Evolutionary conservation across 2,797 vertebrate species (phyloP).

Genomic region (Sternotherus odoratus): DNA sequence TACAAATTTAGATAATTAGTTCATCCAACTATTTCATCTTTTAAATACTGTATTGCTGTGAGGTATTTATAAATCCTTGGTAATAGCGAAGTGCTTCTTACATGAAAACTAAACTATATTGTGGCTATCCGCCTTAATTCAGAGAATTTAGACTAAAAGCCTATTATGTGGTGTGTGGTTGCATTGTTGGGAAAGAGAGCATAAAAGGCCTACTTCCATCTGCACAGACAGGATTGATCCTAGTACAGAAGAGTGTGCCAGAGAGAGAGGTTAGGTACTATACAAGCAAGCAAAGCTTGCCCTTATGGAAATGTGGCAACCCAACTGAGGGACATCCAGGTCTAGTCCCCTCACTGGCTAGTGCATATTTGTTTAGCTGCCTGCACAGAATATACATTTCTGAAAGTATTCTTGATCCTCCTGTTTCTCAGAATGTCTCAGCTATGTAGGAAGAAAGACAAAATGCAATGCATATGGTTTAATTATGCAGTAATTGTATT

Average conservation of each 20-base stretch:
- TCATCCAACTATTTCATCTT: background rate
- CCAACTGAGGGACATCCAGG: background rate
- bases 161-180: background rate
- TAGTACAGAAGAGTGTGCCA: background rate
- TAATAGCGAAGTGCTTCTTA: background rate
- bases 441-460: too few species aligned
- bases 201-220: background rate
- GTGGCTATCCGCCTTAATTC: background rate
- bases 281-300: background rate
- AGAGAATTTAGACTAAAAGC: background rate
- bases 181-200: background rate
- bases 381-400: background rate
- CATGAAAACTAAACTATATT: background rate
- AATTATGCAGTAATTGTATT: too few species aligned
- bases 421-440: background rate
- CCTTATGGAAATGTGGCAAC: fast-evolving
- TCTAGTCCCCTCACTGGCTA: background rate
- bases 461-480: too few species aligned
- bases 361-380: background rate
- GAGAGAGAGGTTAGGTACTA: background rate
- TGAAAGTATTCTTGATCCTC: background rate
- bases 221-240: background rate
- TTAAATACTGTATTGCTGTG: background rate
- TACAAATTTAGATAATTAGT: background rate
- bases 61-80: background rate